Conservation (phyloP, 64 coral and sea anemone species). For the Montipora cactus region DNA sequence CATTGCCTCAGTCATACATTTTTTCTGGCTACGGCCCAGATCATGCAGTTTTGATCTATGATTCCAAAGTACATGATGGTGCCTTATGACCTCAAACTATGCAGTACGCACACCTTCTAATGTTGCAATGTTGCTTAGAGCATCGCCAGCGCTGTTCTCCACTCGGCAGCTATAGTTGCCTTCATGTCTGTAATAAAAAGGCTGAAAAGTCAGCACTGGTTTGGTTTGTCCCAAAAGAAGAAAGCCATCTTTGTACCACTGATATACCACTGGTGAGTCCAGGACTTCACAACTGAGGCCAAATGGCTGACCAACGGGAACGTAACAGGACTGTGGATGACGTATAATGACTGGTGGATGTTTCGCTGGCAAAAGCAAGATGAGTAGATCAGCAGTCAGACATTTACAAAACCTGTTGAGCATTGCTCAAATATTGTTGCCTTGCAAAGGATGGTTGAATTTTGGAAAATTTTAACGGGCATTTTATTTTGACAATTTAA, state of each 20-base stretch:
- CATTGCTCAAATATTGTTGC: too few relatives aligned
- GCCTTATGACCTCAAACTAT: neutral
- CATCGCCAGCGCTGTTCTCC: conserved; percentile 77
- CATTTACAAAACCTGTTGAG: neutral
- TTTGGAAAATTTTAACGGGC: too few relatives aligned
- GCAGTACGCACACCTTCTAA: conserved; percentile 24
- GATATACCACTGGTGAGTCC: conserved; percentile 63
- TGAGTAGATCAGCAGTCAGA: neutral
- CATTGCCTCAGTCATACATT: too few relatives aligned
- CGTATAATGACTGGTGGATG: conserved; percentile 59
- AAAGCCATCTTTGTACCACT: conserved; percentile 92
- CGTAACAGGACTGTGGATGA: conserved; percentile 66
- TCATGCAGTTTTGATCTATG: too few relatives aligned
- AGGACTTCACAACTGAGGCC: conserved; percentile 31
- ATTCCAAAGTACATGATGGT: too few relatives aligned
- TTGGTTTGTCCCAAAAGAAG: conserved; percentile 16
- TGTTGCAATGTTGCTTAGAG: conserved; percentile 68
- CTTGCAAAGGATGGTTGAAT: too few relatives aligned
- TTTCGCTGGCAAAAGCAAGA: conserved; percentile 36
- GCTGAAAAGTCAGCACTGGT: conserved; percentile 53
- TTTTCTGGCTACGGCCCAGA: too few relatives aligned
- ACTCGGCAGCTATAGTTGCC: conserved; percentile 85
- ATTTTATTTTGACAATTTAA: too few relatives aligned
- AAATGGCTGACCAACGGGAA: conserved; percentile 58
- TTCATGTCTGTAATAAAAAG: conserved; percentile 83